Base-by-base conservation (phyloP, 2,113 vertebrate species). In the Callionymus lyra region DNA sequence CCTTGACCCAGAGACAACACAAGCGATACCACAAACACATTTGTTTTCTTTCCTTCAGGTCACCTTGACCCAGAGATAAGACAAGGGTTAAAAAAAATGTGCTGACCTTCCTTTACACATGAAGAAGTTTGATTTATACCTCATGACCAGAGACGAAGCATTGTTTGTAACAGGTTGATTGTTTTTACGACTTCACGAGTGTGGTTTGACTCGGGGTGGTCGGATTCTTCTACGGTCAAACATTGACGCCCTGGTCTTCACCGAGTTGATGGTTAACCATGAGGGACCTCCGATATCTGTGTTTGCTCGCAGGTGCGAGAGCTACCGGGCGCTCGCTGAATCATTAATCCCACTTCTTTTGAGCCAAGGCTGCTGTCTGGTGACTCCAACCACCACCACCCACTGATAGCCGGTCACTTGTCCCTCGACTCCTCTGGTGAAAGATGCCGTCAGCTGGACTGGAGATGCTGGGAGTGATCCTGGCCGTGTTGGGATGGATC, bases 401-500 rank as follows among this genome's bases (percentile, higher is more conserved):
- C 21, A 27, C 21, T 8, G 21, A 27, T 8, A 27, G 21, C 21
- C 21, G 4, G 21, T 4, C 21, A 27, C 21, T 27, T 8, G 21
- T 27, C 21, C 8, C 21, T 8, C 8, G 31, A 16, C 38, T 10
- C 31, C 44, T 16, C 14, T 12, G 12, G 10, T 5, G 34, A 36
- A 33, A 59, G 55, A 88, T 87, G 84, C 65, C 82, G 75, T 90
- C 91, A 6, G 73, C 82, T 67, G 93, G 89, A 42, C 65, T 93
- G 70, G 91, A 98, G 85, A 89, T 96, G 43, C 58, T 88, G 0
- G 94, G 90, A 2, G 67, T 89, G 50, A 15, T 68, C 34, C 74
- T 97, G 44, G 84, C 86, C 0, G 60, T 86, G 39, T 38, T 97
- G 52, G 93, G 93, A 12, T 93, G 91, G 91, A 49, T 94, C 42